Evolutionary conservation across 2,797 vertebrate species (phyloP), one percentile per base, ranked within the genome.

Genomic region (Forpus xanthops): DNA sequence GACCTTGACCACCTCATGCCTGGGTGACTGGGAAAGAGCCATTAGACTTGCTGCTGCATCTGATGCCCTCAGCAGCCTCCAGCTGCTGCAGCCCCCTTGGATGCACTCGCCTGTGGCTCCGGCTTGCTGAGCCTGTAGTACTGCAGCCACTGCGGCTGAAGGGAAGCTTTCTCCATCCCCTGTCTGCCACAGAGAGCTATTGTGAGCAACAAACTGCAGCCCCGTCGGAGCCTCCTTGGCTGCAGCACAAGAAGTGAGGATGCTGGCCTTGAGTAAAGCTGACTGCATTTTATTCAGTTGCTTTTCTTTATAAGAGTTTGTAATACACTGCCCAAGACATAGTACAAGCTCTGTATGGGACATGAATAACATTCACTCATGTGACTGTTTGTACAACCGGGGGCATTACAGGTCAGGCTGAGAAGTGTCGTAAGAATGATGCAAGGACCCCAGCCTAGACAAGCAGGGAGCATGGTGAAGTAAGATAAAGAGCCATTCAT

Each of bases 401-500:
- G 92, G 95, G 84, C 95, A 94, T 75, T 60, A 42, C 67, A 8
- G 95, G 95, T 77, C 95, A 95, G 77, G 18, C 87, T 78, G 77
- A 30, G 91, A 71, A 83, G 93, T 82, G 94, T 24, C 91, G 88
- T 60, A 55, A 90, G 95, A 93, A 90, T 76, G 88, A 90, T 82
- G 80, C 91, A 90, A 93, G 90, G 88, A 55, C 87, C 81, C 83
- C 89, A 93, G 93, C 85, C 82, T 17, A 16, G 70, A 58, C 66
- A 72, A 58, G 90, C 66, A 56, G 84, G 68, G 74, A 72, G 27
- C 93, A 84, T 4, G 79, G 96, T 37, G 5, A 25, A 25, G 82
- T 24, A 18, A 72, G 87, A 94, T 86, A 94, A 94, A 95, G 91
- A 89, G 79, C 72, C 94, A 92, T 96, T 96, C 93, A 94, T 44